Evolutionary conservation across 1,140 invertebrate species (phyloP).

Genomic region (Drosophila pseudoobscura): DNA sequence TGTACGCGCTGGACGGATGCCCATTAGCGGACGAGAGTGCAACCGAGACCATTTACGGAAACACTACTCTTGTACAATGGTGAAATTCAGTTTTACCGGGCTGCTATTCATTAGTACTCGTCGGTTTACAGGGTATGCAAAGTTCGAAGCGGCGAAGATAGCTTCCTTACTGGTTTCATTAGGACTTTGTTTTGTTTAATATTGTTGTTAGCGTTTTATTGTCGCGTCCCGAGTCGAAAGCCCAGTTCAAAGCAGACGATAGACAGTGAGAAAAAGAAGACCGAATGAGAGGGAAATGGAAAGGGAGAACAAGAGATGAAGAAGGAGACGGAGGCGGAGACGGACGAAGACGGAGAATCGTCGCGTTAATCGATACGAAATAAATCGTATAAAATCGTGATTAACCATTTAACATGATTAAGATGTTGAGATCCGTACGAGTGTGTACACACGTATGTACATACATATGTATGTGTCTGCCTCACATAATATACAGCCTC

Average conservation of each 20-base stretch:
- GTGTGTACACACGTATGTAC: constrained; percentile 14
- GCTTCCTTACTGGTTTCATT: constrained; percentile 14
- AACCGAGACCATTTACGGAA: no score
- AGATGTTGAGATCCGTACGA: constrained; percentile 60
- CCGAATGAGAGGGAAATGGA: background rate
- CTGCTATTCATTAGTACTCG: no score
- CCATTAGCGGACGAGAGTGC: no score
- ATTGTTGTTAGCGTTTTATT: constrained; percentile 52
- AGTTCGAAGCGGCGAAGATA: no score
- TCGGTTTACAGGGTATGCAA: no score
- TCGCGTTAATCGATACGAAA: constrained; percentile 68
- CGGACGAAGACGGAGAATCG: constrained; percentile 4
- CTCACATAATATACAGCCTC: constrained; percentile 48
- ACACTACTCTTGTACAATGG: no score
- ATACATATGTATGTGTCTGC: constrained; percentile 59
- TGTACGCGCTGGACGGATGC: no score
- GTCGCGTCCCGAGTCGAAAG: constrained; percentile 35
- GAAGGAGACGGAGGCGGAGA: background rate
- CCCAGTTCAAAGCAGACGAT: constrained; percentile 11
- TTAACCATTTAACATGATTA: constrained; percentile 70
- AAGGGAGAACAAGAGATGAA: constrained; percentile 8
- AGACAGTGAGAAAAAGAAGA: background rate
- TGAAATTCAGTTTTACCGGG: no score
- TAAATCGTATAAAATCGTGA: constrained; percentile 70
- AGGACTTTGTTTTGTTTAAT: constrained; percentile 41